phyloP scores from a whole-genome alignment of 2,113 vertebrate genomes.

The Actenoides hombroni region DNA sequence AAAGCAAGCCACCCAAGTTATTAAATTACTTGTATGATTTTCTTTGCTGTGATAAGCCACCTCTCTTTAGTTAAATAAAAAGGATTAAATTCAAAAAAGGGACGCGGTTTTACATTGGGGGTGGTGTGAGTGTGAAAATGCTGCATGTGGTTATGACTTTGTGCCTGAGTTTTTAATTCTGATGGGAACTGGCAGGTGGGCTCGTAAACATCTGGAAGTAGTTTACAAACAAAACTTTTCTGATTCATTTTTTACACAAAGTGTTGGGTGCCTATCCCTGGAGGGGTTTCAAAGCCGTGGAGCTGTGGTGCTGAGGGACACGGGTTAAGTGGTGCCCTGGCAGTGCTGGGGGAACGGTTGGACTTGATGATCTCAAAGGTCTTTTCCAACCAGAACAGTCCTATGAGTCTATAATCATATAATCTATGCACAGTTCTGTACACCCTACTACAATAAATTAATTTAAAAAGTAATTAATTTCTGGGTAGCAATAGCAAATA shows the following conservation, averaged over 20 bases:
- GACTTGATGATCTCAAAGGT: not conserved
- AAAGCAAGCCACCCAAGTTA: not conserved
- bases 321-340: too few relatives aligned
- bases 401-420: too few relatives aligned
- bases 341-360: not conserved
- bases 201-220: not conserved
- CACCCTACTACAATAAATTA: not conserved
- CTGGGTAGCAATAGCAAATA: not conserved
- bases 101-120: not conserved
- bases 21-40: not conserved
- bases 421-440: not conserved
- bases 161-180: not conserved
- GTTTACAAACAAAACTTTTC: not conserved
- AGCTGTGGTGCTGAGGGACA: too few relatives aligned
- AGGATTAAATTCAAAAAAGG: too few relatives aligned
- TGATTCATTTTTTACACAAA: not conserved
- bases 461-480: not conserved
- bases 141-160: accelerated
- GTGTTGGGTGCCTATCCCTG: too few relatives aligned
- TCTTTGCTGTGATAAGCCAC: not conserved
- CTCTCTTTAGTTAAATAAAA: not conserved
- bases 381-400: not conserved
- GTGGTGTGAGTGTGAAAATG: accelerated
- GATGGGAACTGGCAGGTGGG: accelerated
- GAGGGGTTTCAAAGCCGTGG: too few relatives aligned